phyloP scores from a whole-genome alignment of 2,113 vertebrate genomes.

The Onychorhynchus coronatus region DNA sequence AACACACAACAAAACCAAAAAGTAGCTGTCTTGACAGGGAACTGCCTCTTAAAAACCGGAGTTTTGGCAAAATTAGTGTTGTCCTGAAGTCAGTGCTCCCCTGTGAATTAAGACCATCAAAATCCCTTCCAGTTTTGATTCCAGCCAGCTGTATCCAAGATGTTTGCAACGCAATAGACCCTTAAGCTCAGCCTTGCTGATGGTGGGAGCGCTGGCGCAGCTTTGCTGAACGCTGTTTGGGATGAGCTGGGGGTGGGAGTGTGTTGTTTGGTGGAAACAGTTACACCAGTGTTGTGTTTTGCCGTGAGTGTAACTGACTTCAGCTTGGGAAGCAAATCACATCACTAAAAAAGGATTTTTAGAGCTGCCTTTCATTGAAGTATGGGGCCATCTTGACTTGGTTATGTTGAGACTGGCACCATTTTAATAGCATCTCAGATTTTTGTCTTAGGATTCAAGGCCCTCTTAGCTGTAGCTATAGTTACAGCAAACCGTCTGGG shows the following conservation, averaged over 20 bases:
- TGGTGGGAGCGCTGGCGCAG: not conserved
- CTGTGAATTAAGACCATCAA: not conserved
- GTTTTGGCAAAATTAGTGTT: not conserved
- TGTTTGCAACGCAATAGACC: rapidly evolving
- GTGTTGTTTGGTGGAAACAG: not conserved
- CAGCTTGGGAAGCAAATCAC: not conserved
- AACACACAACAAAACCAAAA: too few relatives aligned
- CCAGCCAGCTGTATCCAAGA: not conserved
- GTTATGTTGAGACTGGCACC: not conserved
- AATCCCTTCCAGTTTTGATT: not conserved
- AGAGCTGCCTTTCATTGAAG: not conserved
- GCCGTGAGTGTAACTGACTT: not conserved
- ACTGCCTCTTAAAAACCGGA: not conserved
- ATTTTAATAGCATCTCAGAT: not conserved
- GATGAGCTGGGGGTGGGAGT: not conserved
- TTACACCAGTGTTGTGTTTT: not conserved
- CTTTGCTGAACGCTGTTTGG: not conserved
- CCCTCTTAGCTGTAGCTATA: not conserved
- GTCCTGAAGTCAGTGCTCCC: not conserved
- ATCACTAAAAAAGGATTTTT: not conserved
- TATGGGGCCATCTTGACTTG: not conserved
- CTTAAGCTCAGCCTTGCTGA: not conserved
- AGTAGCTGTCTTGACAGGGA: not conserved
- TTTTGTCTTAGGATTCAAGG: not conserved
- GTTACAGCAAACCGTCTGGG: not conserved